A percentile compares a stretch with the other conserved stretches of the same genome.
These are phyloP conservation scores for Andrena praecox DNA, from an alignment of 2,888 invertebrate species.

Conservation along the genomic window DNA sequence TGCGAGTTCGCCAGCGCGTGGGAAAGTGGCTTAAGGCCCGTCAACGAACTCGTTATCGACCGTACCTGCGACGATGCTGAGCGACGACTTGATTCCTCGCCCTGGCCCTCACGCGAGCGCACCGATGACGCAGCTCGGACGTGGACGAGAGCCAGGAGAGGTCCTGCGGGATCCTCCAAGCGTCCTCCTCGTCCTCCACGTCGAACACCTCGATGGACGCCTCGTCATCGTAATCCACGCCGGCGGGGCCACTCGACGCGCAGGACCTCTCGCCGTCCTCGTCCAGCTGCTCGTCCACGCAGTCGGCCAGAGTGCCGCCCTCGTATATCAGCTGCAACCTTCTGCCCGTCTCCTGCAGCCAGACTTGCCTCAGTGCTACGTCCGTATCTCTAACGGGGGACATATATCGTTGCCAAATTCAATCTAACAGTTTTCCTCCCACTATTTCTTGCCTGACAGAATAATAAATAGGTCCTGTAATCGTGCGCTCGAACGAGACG, in stretches of 20 bases:
- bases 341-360: conserved; percentile 71
- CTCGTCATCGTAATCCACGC: conserved; percentile 54
- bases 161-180: conserved; percentile 62
- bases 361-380: conserved; percentile 79
- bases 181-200: conserved; percentile 58
- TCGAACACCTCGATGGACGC: conserved; percentile 70
- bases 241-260: conserved; percentile 46
- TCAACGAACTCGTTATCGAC: conserved; percentile 1
- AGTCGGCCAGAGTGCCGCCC: conserved; percentile 78
- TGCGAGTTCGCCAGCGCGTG: too few species aligned
- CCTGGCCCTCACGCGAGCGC: conserved; percentile 69
- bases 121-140: conserved; percentile 74
- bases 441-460: too few species aligned
- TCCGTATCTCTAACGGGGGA: conserved; percentile 73
- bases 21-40: too few species aligned
- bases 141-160: conserved; percentile 77
- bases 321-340: conserved; percentile 81
- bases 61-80: conserved; percentile 62
- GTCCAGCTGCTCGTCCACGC: conserved; percentile 72
- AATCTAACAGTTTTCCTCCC: not conserved
- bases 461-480: too few species aligned
- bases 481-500: too few species aligned
- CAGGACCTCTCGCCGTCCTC: conserved; percentile 62
- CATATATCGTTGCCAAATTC: not conserved
- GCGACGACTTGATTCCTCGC: conserved; percentile 52